Evolutionary conservation across 2,797 vertebrate species (phyloP).

Genomic region (Spheniscus humboldti): DNA sequence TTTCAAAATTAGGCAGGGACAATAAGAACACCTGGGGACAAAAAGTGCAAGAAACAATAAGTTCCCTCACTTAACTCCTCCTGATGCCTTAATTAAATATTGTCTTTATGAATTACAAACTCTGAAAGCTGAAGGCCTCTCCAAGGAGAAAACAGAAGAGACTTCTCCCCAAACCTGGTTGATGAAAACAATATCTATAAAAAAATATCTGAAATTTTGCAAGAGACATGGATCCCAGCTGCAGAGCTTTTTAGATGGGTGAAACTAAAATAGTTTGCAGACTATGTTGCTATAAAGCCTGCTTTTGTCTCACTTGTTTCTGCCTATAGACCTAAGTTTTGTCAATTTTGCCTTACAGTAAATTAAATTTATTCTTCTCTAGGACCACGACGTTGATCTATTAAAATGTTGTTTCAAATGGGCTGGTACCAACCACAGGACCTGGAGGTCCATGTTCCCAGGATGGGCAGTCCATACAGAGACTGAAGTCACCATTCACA

Average conservation of each 20-base stretch:
- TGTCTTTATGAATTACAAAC: neutral
- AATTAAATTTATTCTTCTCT: neutral
- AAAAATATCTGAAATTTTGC: neutral
- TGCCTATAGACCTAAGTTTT: neutral
- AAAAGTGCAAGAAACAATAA: neutral
- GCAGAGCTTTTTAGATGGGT: neutral
- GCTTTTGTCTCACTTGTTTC: neutral
- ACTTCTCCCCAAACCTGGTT: neutral
- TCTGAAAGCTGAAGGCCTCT: neutral
- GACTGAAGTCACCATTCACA: neutral
- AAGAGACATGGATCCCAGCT: neutral
- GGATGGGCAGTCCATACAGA: neutral
- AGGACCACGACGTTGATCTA: neutral
- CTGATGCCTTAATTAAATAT: neutral
- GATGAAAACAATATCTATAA: neutral
- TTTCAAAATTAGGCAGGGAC: neutral
- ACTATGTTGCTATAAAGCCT: neutral
- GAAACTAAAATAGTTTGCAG: neutral
- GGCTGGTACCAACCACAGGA: neutral
- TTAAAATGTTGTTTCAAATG: neutral
- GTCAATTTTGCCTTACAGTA: neutral
- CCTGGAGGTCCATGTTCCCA: neutral
- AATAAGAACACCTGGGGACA: neutral
- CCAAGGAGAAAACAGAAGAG: neutral
- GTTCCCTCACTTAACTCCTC: neutral